Base-by-base conservation (phyloP, 1,140 invertebrate species). In the Leptoteleia sp. region DNA sequence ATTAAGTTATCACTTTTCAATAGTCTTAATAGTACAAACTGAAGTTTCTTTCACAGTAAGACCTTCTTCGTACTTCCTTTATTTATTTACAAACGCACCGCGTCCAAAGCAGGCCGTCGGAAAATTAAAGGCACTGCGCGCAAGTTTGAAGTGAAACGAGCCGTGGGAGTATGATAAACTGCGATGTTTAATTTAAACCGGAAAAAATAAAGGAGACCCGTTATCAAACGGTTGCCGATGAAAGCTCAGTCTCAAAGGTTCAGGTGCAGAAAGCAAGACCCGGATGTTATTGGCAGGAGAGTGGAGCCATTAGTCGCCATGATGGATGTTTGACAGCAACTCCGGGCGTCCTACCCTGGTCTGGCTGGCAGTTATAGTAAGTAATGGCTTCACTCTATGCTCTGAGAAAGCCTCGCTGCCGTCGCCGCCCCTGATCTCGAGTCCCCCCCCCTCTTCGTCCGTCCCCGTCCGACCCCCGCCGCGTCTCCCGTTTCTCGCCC, bases 291-390 rank as follows among this genome's bases (percentile, higher is more conserved):
- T 89, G 87, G 85, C 87, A 89, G 86, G 67, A 86, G 85, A 89
- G 87, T 84, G 70, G 83, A 86, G 81, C 87, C 87, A 89, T 89
- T 89, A 89, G 87, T 89, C 82, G 85, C 81, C 76, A 88, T 89
- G 88, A 89, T 88, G 88, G 87, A 89, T 89, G 87, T 84, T 83
- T 88, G 88, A 89, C 88, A 89, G 84, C 78, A 85, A 75, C 83
- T 81, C 83, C 84, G 80, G 72, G 81, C 84, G 85, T 86, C 84
- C 85, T 84, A 86, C 80, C 84, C 85, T 76, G 81, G 62, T n/a
- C 80, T 68, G 75, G 72, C 73, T 85, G 88, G 86, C 87, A 88
- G 87, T 88, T 89, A 88, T 86, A 87, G 87, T 89, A 89, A 89
- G 84, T 89, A 89, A 89, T 89, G 87, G 87, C 84, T 87, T 87